Base-by-base conservation (phyloP, 2,797 vertebrate genomes). In the Hemibagrus guttatus region DNA sequence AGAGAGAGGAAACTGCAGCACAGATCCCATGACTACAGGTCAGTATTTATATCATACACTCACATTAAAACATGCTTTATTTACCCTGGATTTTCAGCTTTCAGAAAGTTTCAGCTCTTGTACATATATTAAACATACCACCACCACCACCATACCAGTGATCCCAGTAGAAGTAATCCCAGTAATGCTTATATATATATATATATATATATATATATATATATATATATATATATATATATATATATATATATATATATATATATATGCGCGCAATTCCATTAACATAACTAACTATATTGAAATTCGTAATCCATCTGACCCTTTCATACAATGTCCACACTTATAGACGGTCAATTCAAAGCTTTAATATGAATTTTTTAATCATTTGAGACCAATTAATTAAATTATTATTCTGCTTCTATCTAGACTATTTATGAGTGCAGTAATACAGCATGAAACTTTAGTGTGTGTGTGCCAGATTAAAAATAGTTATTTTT, bases 11-110 rank as follows among this genome's bases (percentile, higher is more conserved):
- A 94, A 91, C 79, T 92, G 88, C 91, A 93, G 54, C 93, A 94
- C 81, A 90, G 94, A 85, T 92, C 90, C 88, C 95, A 96, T 61
- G 91, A 94, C 0, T 96, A 96, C 94, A 96, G 95, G 95, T 90
- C 76, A 11, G 39, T 6, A 0, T 61, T 35, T 42, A 12, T 28
- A 54, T 28, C 52, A 21, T 39, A 26, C 31, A 39, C 31, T 3
- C 0, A 5, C 4, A 58, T 13, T 23, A 21, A 28, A 19, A 19
- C 74, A 31, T 28, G 17, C 49, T 21, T 76, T 76, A 31, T 0
- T 9, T n/a, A 42, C 46, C 13, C 46, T 58, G 28, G 0, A 6
- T 4, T 4, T 35, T 9, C 46, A 69, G 16, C 9, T 4, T 35
- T 9, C 46, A 69, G 16, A 39, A 28, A 39, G 17, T 74, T 26